A percentile compares a stretch with the other conserved stretches of the same genome.
phyloP scores from a whole-genome alignment of 2,797 vertebrate genomes.

The Alosa sapidissima region DNA sequence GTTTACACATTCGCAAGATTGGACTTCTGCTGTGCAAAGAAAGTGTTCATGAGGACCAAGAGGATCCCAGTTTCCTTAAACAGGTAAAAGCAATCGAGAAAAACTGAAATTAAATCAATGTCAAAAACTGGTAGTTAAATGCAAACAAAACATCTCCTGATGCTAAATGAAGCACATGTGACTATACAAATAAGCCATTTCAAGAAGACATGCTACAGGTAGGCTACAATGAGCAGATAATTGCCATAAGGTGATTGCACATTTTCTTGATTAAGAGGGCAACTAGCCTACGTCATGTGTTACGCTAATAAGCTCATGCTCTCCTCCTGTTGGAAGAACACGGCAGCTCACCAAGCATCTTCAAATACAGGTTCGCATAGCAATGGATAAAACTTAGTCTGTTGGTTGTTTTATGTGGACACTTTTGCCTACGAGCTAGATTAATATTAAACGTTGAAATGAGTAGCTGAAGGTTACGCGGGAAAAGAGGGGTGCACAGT shows the following conservation, averaged over 20 bases:
- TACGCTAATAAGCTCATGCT: constrained; percentile 28
- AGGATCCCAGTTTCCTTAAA: too few species aligned
- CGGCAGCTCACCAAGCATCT: constrained; percentile 45
- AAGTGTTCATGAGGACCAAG: too few species aligned
- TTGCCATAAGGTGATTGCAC: not conserved
- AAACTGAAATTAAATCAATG: too few species aligned
- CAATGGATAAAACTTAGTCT: not conserved
- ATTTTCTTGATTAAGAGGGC: not conserved
- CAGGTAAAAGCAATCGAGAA: too few species aligned
- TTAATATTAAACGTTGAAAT: not conserved
- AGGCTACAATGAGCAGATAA: not conserved
- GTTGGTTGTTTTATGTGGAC: not conserved
- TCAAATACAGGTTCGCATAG: not conserved
- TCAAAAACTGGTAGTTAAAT: too few species aligned
- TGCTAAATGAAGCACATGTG: too few species aligned
- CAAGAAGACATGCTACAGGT: not conserved
- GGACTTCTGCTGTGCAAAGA: too few species aligned
- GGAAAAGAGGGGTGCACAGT: constrained; percentile 35
- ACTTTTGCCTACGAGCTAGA: not conserved
- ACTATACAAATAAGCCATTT: too few species aligned
- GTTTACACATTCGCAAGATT: too few species aligned
- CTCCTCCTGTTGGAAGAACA: constrained; percentile 61
- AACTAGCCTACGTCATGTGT: constrained; percentile 29
- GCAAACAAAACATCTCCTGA: too few species aligned
- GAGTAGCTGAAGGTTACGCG: not conserved